Percentiles rank a stretch among this genome's conserved stretches.
Evolutionary conservation across 2,797 vertebrate species (phyloP).

Genomic region (Peromyscus aztecus): DNA sequence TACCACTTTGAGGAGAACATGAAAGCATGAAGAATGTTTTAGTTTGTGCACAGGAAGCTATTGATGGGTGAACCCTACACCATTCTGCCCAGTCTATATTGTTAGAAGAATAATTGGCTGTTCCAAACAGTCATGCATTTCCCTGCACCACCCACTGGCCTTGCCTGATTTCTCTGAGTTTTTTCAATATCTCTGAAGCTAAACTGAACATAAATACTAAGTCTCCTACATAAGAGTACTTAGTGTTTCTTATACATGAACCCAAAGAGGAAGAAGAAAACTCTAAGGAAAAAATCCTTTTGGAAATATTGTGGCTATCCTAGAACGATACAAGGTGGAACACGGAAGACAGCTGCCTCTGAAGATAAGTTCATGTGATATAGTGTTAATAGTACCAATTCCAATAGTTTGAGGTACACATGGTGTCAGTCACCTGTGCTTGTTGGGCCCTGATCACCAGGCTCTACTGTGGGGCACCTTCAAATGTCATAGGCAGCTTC

Average conservation of each 20-base stretch:
- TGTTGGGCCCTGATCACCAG: background rate
- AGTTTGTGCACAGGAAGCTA: background rate
- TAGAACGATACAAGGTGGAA: background rate
- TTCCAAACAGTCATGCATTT: background rate
- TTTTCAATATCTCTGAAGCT: conserved; percentile 33
- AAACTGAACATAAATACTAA: conserved; percentile 41
- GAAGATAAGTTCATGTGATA: conserved; percentile 17
- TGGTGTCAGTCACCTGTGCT: background rate
- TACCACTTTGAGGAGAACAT: conserved; percentile 27
- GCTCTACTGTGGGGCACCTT: background rate
- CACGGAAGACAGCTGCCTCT: background rate
- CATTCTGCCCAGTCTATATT: background rate
- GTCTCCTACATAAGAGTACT: background rate
- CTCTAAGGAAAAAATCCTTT: background rate
- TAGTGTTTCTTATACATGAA: conserved; percentile 5
- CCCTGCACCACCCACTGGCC: background rate
- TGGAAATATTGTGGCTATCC: background rate
- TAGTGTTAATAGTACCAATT: background rate
- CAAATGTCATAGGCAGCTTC: background rate
- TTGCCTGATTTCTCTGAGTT: background rate
- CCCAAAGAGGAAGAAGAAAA: conserved; percentile 30
- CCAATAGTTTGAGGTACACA: background rate
- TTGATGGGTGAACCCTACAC: background rate
- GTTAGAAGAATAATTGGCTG: background rate
- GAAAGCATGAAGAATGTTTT: background rate